Evolutionary conservation across 2,113 vertebrate genomes (phyloP), one percentile per base, ranked within the genome.

Genomic region (Ptilorrhoa leucosticta): DNA sequence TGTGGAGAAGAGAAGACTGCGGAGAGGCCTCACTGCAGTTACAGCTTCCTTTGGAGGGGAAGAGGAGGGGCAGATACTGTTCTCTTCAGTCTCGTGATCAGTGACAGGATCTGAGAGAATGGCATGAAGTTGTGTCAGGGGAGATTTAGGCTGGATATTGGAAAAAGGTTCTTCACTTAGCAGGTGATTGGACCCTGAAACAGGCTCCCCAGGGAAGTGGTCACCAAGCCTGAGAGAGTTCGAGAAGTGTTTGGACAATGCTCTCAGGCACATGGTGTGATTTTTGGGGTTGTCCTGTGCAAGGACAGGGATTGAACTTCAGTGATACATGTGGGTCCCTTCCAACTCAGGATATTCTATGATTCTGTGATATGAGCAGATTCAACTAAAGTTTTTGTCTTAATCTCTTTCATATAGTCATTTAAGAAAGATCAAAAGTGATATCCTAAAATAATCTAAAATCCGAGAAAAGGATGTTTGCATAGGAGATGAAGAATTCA

Each of bases 191-290:
- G n/a, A 22, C 28, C 8, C n/a, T 84, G 48, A 15, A 47, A 47
- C 1, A 6, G 33, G 7, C 2, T 45, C 4, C 30, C 7, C 33
- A 18, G 7, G 26, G 2, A 44, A 31, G 11, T 14, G 27, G 5
- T 18, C 27, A 45, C 11, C 27, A 33, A 63, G 22, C 4, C 22
- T 72, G 7, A 53, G 2, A 53, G 47, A 33, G 13, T 9, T 53
- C 57, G 37, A 44, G 20, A 60, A 53, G 14, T 17, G 22, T 45
- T 63, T 45, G 15, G 22, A 73, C 48, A 12, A 47, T 19, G 18
- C 40, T 47, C 18, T 64, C n/a, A 33, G 28, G 28, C 17, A 64
- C 15, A 39, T 15, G 15, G 15, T 56, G 15, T 47, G 22, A 33
- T 28, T 73, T 54, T 56, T n/a, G 19, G 28, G 10, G 9, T 30